Percentiles rank a stretch among this genome's conserved stretches.
Conservation (phyloP, 37 sponge, comb jelly and placozoan species). For the Aplysina aerophoba region DNA sequence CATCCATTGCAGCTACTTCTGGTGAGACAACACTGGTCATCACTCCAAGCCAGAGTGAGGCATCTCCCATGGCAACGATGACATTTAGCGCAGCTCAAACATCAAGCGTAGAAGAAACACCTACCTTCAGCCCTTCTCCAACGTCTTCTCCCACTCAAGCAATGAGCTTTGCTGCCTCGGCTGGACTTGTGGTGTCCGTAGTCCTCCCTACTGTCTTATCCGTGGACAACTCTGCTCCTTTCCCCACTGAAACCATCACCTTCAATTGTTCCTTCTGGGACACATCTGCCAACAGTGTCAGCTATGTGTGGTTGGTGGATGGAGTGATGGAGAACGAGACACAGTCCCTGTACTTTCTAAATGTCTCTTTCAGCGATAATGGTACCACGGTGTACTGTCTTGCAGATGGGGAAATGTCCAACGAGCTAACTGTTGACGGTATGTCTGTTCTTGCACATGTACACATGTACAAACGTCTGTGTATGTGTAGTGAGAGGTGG, state of each 20-base stretch:
- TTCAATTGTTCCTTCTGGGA: slow-evolving; percentile 12
- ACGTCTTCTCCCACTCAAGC: neutral
- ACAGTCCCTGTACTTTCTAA: neutral
- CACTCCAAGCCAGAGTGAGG: too few relatives aligned
- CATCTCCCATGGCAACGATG: too few relatives aligned
- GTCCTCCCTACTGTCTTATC: neutral
- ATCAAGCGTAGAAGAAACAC: too few relatives aligned
- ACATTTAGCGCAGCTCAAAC: too few relatives aligned
- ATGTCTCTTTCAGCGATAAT: neutral
- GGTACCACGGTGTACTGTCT: neutral
- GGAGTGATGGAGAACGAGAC: neutral
- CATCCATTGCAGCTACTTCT: neutral
- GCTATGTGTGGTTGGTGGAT: slow-evolving; percentile 8
- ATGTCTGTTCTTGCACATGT: too few relatives aligned
- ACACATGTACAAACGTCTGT: too few relatives aligned
- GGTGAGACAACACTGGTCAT: too few relatives aligned
- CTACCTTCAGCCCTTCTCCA: neutral
- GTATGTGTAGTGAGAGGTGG: too few relatives aligned
- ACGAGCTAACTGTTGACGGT: too few relatives aligned
- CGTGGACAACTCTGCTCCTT: neutral
- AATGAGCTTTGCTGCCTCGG: neutral
- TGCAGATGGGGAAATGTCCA: too few relatives aligned
- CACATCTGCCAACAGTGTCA: neutral
- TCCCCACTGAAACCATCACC: neutral
- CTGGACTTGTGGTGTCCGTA: neutral